Evolutionary conservation across 2,113 vertebrate genomes (phyloP).

Genomic region (Empidonax traillii): DNA sequence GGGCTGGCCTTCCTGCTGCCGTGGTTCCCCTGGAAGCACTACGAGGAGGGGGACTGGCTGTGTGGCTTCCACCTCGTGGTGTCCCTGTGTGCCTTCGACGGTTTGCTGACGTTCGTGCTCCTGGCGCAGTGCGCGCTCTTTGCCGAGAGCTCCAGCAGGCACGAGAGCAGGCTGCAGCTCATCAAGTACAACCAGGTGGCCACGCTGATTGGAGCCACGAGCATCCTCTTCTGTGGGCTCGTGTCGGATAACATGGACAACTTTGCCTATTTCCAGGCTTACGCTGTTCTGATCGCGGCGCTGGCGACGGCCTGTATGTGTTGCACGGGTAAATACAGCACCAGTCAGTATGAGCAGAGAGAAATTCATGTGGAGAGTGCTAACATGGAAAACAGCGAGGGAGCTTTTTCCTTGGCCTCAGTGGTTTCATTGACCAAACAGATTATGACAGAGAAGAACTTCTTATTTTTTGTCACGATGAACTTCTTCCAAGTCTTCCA

Average conservation of each 20-base stretch:
- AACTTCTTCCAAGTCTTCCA: constrained; percentile 93
- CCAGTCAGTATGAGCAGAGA: constrained; percentile 74
- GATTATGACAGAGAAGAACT: constrained; percentile 84
- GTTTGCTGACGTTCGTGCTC: constrained; percentile 83
- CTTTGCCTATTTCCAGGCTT: constrained; percentile 79
- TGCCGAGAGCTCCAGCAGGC: constrained; percentile 79
- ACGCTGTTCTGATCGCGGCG: constrained; percentile 66
- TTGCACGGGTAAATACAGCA: constrained; percentile 78
- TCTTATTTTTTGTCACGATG: constrained; percentile 84
- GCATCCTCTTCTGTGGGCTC: constrained; percentile 85
- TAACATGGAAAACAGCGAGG: background rate
- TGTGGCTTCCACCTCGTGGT: constrained; percentile 83
- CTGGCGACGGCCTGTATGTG: constrained; percentile 82
- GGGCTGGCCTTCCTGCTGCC: constrained; percentile 85
- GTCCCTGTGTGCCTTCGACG: constrained; percentile 83
- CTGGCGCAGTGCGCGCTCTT: constrained; percentile 86
- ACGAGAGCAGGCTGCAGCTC: constrained; percentile 78
- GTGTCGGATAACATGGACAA: constrained; percentile 85
- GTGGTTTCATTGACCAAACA: constrained; percentile 76
- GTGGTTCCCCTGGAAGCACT: constrained; percentile 91
- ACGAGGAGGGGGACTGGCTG: constrained; percentile 82
- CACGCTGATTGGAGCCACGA: constrained; percentile 80
- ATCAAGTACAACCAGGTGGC: constrained; percentile 85
- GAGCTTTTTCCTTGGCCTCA: constrained; percentile 67
- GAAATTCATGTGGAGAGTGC: background rate